A percentile compares a stretch with the other conserved stretches of the same genome.
phyloP scores from a whole-genome alignment of 2,797 vertebrate species.

The Acipenser oxyrinchus region DNA sequence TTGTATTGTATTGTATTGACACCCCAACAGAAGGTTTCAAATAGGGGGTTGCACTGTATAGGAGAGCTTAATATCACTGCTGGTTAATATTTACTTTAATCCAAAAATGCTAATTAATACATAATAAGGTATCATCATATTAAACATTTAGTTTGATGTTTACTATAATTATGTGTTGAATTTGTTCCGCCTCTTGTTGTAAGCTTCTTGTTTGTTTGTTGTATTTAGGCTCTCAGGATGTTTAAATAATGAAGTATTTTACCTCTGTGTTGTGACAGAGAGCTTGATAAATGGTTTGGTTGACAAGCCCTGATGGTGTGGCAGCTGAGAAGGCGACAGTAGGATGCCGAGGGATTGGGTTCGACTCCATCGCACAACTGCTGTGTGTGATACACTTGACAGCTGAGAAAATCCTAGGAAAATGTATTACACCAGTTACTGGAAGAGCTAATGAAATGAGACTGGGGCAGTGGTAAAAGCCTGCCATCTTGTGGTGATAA shows the following conservation, averaged over 20 bases:
- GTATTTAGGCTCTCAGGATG: too few species aligned
- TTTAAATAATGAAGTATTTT: neutral
- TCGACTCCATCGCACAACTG: neutral
- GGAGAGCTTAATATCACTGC: too few species aligned
- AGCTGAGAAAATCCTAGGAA: neutral
- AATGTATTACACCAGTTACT: neutral
- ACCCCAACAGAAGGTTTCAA: too few species aligned
- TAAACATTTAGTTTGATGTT: too few species aligned
- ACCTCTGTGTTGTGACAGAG: neutral
- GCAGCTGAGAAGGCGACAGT: neutral
- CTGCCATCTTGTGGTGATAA: neutral
- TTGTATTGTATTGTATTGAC: too few species aligned
- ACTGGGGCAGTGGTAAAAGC: neutral
- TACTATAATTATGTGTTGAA: too few species aligned
- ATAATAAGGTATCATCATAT: too few species aligned
- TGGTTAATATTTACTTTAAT: too few species aligned
- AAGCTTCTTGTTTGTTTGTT: too few species aligned
- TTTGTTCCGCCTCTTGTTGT: too few species aligned
- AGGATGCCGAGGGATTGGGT: neutral
- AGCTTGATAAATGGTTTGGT: neutral
- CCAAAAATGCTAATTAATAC: too few species aligned
- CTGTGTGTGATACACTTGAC: neutral
- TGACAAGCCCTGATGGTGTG: neutral
- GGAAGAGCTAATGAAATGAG: neutral
- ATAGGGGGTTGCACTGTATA: too few species aligned